phyloP scores from a whole-genome alignment of 2,888 invertebrate species.

The Bombyx huttoni region DNA sequence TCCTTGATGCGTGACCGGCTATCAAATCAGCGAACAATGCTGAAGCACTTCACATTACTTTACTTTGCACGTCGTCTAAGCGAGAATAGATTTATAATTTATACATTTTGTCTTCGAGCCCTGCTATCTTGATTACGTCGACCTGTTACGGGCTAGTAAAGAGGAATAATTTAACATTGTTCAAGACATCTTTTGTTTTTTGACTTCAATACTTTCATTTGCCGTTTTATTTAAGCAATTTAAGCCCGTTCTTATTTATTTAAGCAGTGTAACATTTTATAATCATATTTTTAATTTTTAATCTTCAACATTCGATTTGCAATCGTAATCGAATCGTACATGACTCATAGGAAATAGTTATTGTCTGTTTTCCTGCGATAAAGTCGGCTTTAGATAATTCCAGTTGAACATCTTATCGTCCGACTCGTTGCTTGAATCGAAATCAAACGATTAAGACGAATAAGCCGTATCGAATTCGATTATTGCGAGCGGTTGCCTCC shows the following conservation, averaged over 20 bases:
- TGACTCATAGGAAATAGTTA: too few species aligned
- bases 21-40: slow-evolving; percentile 38
- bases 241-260: too few species aligned
- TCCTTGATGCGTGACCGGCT: slow-evolving; percentile 64
- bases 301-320: too few species aligned
- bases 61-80: slow-evolving; percentile 38
- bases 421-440: slow-evolving; percentile 19
- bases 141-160: not conserved
- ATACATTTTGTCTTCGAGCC: not conserved
- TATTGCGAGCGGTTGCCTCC: slow-evolving; percentile 19
- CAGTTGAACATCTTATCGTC: not conserved
- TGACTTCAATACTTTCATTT: not conserved
- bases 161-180: not conserved
- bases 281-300: too few species aligned
- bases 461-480: slow-evolving; percentile 40
- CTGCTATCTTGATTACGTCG: not conserved
- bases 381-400: not conserved
- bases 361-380: not conserved
- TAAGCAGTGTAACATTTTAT: too few species aligned
- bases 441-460: slow-evolving; percentile 36
- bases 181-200: not conserved
- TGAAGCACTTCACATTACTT: slow-evolving; percentile 30
- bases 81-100: slow-evolving; percentile 7
- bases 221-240: too few species aligned
- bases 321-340: too few species aligned